Evolutionary conservation across 2,797 vertebrate genomes (phyloP), one percentile per base, ranked within the genome.

Genomic region (Fistularia tabacaria): DNA sequence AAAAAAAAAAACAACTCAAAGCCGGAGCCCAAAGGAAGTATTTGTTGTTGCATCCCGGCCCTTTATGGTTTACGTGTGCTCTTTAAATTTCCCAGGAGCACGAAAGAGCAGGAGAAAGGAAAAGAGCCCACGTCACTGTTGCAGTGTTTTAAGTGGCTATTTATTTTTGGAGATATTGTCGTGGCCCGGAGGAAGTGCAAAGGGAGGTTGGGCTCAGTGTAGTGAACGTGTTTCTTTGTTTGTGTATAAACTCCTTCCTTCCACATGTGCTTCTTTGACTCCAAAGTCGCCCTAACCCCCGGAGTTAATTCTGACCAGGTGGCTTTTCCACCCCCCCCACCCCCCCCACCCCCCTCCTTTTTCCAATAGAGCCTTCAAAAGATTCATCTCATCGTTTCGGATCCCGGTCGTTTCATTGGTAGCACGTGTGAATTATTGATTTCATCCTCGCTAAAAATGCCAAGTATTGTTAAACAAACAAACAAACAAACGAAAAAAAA

Each of bases 301-400:
- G 14, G 52, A 49, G 63, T 66, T 83, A 75, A 83, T 75, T 73
- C 74, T 41, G 59, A 76, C 71, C 81, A 83, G 82, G 73, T 82
- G 79, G 49, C 53, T 38, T 60, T 47, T 14, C 66, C 25, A 5
- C 5, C 25, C 25, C 25, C 25, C 25, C 25, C 25, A 25, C 25
- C 25, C 25, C 2, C 5, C 25, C 25, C 25, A 2, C 25, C 25
- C 25, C 2, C 25, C 25, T 5, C 2, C 25, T 25, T 25, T 25
- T 2, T 25, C 25, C 25, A 25, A 25, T 25, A 25, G 25, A 25
- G 25, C 25, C 25, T 25, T 25, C 25, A 25, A 25, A 25, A 25
- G 25, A 25, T 25, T 25, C 25, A 25, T 25, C 25, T 25, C 25
- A 5, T 25, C 25, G 25, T 5, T 25, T 25, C 25, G 5, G 25